phyloP scores from a whole-genome alignment of 2,797 vertebrate genomes.

The Melanotaenia parkinsoni region DNA sequence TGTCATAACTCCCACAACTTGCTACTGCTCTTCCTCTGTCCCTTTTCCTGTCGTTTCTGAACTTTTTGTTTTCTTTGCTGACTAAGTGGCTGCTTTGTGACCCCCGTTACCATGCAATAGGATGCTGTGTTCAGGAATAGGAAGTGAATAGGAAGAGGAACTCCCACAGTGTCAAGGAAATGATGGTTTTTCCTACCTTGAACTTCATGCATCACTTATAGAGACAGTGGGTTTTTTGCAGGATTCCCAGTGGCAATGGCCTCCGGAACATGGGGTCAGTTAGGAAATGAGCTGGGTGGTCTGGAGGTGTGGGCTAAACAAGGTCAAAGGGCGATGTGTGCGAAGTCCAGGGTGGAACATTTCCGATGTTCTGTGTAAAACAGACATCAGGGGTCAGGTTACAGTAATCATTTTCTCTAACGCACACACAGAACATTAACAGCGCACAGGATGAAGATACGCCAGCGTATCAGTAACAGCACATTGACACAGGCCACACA shows the following conservation, averaged over 20 bases:
- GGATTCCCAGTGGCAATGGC: conserved; percentile 15
- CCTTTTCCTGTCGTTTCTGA: conserved; percentile 47
- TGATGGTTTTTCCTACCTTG: conserved; percentile 61
- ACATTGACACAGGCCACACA: conserved; percentile 65
- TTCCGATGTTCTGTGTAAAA: conserved; percentile 69
- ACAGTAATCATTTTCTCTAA: conserved; percentile 67
- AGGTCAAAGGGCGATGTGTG: conserved; percentile 40
- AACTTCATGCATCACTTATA: conserved; percentile 54
- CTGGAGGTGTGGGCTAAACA: conserved; percentile 23
- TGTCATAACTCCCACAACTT: conserved; percentile 15
- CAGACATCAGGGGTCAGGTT: conserved; percentile 55
- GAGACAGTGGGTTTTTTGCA: conserved; percentile 1
- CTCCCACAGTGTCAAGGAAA: conserved; percentile 46
- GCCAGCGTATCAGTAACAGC: conserved; percentile 71
- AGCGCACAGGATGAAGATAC: conserved; percentile 63
- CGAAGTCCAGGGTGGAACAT: conserved; percentile 60
- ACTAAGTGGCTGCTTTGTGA: conserved; percentile 45
- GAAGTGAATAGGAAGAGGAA: conserved; percentile 57
- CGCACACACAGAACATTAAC: conserved; percentile 59
- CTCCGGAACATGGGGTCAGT: conserved; percentile 22
- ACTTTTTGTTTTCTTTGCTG: conserved; percentile 63
- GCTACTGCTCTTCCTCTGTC: conserved; percentile 51
- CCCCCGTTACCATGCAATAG: conserved; percentile 36
- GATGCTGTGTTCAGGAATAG: conserved; percentile 44
- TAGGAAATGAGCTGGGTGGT: conserved; percentile 38